Evolutionary conservation across 2,888 invertebrate genomes (phyloP).

Genomic region (Nyleta sp.): DNA sequence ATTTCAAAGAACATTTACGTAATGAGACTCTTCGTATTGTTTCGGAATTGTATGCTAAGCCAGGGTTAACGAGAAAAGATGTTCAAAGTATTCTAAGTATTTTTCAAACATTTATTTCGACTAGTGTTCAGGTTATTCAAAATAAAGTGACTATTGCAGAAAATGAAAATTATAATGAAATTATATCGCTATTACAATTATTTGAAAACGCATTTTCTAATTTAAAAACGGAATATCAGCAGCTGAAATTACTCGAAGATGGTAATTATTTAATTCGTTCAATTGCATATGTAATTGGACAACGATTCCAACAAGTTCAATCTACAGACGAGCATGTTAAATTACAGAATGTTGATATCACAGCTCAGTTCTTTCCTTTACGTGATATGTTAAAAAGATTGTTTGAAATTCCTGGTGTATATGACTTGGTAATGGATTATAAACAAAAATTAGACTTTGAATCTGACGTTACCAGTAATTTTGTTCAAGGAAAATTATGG

Average conservation of each 20-base stretch:
- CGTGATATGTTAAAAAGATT: constrained; percentile 44
- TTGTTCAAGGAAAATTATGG: constrained; percentile 25
- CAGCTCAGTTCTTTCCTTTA: constrained; percentile 42
- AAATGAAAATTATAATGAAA: not conserved
- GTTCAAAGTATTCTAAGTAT: constrained; percentile 3
- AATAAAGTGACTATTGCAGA: not conserved
- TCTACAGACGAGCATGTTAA: constrained; percentile 4
- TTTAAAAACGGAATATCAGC: constrained; percentile 18
- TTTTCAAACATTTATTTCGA: constrained; percentile 1
- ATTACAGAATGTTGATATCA: constrained; percentile 8
- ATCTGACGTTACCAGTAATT: constrained; percentile 13
- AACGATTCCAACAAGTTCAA: constrained; percentile 2
- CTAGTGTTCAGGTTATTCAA: not conserved
- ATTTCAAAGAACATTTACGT: not conserved
- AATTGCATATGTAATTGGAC: constrained; percentile 21
- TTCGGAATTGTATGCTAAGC: constrained; percentile 7
- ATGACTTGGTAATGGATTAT: constrained; percentile 1
- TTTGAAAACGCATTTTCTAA: constrained; percentile 16
- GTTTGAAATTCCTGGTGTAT: constrained; percentile 34
- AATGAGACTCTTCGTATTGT: not conserved
- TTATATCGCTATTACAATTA: not conserved
- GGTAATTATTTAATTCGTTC: constrained; percentile 8
- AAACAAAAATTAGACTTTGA: constrained; percentile 3
- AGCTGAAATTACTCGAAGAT: constrained; percentile 18
- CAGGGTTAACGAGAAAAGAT: constrained; percentile 13